phyloP scores from a whole-genome alignment of 2,888 invertebrate species.

The Cerceris rybyensis region DNA sequence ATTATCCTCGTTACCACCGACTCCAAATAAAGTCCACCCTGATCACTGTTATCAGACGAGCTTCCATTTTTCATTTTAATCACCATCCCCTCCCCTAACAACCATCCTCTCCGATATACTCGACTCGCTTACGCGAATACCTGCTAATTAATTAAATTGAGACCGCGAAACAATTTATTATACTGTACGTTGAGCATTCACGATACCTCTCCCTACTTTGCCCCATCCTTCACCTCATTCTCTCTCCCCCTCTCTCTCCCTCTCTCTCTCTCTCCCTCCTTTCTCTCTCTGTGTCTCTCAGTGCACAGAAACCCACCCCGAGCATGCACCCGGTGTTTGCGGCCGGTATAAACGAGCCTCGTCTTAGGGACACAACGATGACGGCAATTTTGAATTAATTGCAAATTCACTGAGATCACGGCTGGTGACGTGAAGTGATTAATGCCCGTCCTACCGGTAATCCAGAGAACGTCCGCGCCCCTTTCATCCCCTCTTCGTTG shows the following conservation, averaged over 20 bases:
- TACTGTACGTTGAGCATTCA: constrained; percentile 46
- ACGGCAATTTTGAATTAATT: constrained; percentile 79
- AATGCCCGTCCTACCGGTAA: constrained; percentile 68
- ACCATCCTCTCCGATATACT: constrained; percentile 14
- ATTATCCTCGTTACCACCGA: constrained; percentile 8
- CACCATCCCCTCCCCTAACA: constrained; percentile 40
- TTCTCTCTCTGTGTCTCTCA: too few relatives aligned
- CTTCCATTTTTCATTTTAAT: constrained; percentile 58
- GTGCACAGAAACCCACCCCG: constrained; percentile 19
- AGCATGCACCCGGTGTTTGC: background rate
- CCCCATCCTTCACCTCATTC: too few relatives aligned
- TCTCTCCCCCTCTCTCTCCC: too few relatives aligned
- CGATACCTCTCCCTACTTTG: background rate
- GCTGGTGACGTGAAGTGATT: constrained; percentile 76
- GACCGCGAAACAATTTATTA: constrained; percentile 62
- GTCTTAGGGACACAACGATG: constrained; percentile 56
- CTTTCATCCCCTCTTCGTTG: constrained; percentile 29
- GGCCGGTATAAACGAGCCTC: constrained; percentile 29
- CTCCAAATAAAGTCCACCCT: constrained; percentile 41
- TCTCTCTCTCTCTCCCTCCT: too few relatives aligned
- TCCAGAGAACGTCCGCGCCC: constrained; percentile 50
- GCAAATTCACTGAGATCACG: constrained; percentile 76
- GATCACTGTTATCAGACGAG: constrained; percentile 50
- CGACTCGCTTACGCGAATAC: constrained; percentile 24
- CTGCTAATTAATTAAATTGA: constrained; percentile 67